Evolutionary conservation across 2,113 vertebrate species (phyloP).

Genomic region (Tychaedon coryphoeus): DNA sequence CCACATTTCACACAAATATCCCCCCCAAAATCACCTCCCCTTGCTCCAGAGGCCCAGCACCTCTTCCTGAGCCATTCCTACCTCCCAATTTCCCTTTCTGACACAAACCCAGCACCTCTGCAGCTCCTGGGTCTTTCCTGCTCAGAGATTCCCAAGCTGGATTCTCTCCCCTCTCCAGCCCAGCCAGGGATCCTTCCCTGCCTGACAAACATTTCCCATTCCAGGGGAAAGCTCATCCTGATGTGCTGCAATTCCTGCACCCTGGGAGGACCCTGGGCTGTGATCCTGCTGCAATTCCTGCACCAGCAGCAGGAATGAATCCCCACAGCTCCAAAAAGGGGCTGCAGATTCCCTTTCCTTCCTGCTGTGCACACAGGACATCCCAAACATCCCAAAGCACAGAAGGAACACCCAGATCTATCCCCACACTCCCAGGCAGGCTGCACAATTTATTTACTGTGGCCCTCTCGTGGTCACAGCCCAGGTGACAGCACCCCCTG

Average conservation of each 20-base stretch:
- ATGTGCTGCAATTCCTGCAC: neutral
- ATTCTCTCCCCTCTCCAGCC: neutral
- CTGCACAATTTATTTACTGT: conserved; percentile 23
- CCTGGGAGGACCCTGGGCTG: no score
- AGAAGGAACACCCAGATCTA: neutral
- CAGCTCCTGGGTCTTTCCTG: neutral
- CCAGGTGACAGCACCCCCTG: neutral
- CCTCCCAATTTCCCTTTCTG: neutral
- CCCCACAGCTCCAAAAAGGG: neutral
- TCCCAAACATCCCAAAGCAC: neutral
- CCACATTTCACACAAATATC: rapidly evolving
- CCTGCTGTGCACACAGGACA: neutral
- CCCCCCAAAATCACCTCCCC: neutral
- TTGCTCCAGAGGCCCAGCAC: neutral
- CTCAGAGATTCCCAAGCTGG: neutral
- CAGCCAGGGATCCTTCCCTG: neutral
- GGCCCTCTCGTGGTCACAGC: conserved; percentile 52
- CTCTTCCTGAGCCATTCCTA: conserved; percentile 26
- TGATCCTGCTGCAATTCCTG: no score
- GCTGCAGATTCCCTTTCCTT: neutral
- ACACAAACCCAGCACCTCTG: neutral
- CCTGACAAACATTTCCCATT: neutral
- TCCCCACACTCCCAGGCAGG: neutral
- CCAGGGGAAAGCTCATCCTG: neutral
- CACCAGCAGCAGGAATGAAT: no score